Base-by-base conservation (phyloP, 2,113 vertebrate genomes). In the Nannobrachium achirus region DNA sequence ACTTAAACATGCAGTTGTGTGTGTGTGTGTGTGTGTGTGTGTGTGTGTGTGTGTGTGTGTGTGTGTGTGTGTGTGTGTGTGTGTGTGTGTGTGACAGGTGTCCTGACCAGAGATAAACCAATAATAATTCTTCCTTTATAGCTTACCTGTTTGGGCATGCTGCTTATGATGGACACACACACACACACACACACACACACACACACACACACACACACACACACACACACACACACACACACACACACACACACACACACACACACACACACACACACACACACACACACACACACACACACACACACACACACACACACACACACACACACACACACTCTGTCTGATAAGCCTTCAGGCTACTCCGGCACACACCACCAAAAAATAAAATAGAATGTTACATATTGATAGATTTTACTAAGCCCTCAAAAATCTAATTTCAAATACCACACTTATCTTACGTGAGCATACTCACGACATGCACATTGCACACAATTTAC, bases 61-160 rank as follows among this genome's bases (percentile, higher is more conserved):
- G 58, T 25, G 25, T 19, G 48, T 33, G 16, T 59, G 20, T 69
- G 56, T 64, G 55, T 58, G 62, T 42, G 40, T 66, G 41, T 67
- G 63, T 63, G 62, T 57, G 57, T 58, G 50, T 53, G 40, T 51
- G 8, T 46, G 41, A 72, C 56, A 62, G 63, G 63, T 66, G 49
- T 67, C 44, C 46, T 71, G 63, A 70, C 52, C 59, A 42, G 39
- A 77, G 74, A 79, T 80, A 81, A 89, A 86, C 56, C 59, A 76
- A 64, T 75, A 78, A 82, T 71, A 77, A 69, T 66, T 63, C 49
- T 18, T 20, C 63, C 65, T 82, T 76, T 76, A 60, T 69, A 70
- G 45, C 64, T 81, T 77, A 87, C 81, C 75, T 59, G 49, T 79
- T 86, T 71, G 60, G 59, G 69, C 78, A 83, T 45, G 71, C 56